Conservation (phyloP, 2,888 invertebrate species). For the Lottia scabra region DNA sequence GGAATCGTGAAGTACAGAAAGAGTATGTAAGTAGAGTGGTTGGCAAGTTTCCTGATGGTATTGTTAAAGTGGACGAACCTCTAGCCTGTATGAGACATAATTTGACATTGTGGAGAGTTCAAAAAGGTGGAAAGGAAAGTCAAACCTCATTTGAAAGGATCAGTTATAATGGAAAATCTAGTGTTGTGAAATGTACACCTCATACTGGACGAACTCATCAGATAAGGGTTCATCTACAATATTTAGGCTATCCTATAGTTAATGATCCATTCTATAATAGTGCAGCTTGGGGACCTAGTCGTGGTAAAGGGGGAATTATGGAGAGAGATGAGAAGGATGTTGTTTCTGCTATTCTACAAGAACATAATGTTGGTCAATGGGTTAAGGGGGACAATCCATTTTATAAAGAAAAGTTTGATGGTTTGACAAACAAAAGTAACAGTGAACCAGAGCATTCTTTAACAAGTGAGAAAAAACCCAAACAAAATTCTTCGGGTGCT, state of each 20-base stretch:
- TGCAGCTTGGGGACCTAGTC: slow-evolving; percentile 90
- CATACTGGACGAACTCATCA: slow-evolving; percentile 99
- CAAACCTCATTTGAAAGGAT: slow-evolving; percentile 90
- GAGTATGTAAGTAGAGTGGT: slow-evolving; percentile 66
- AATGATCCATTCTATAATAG: slow-evolving; percentile 98
- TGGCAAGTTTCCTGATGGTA: slow-evolving; percentile 72
- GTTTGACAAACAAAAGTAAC: slow-evolving; percentile 7
- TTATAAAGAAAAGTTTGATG: slow-evolving; percentile 35
- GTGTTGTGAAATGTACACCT: slow-evolving; percentile 90
- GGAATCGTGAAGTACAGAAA: slow-evolving; percentile 91
- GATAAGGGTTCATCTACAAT: slow-evolving; percentile 98
- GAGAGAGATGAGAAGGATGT: slow-evolving; percentile 44
- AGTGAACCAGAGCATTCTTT: background rate
- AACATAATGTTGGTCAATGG: slow-evolving; percentile 92
- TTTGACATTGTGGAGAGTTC: slow-evolving; percentile 86
- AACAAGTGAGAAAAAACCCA: background rate
- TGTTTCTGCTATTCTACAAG: slow-evolving; percentile 78
- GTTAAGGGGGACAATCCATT: slow-evolving; percentile 74
- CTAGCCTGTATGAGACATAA: slow-evolving; percentile 95
- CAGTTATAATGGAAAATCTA: slow-evolving; percentile 88
- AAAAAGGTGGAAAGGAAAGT: slow-evolving; percentile 92
- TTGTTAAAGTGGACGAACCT: slow-evolving; percentile 88
- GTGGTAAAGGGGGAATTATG: slow-evolving; percentile 51
- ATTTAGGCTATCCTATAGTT: slow-evolving; percentile 95
- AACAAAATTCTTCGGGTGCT: background rate